Conservation (phyloP, 2,113 vertebrate genomes). For the Glaucidium brasilianum region DNA sequence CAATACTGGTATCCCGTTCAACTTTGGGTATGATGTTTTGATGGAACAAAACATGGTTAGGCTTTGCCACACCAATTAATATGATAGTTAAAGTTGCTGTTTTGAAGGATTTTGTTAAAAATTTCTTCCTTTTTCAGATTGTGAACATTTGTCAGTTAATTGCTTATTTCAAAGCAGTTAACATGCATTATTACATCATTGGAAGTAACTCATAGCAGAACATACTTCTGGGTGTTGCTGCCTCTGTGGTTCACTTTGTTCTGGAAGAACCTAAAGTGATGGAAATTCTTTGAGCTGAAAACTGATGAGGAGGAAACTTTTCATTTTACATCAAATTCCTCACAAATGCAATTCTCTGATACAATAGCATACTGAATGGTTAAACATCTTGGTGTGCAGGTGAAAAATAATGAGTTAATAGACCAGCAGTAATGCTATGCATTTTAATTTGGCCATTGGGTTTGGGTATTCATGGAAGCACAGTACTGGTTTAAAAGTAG, state of each 20-base stretch:
- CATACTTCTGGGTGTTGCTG: background rate
- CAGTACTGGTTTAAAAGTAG: background rate
- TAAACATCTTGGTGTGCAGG: background rate
- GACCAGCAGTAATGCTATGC: background rate
- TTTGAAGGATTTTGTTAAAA: background rate
- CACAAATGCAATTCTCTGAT: background rate
- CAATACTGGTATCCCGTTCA: background rate
- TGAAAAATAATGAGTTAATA: background rate
- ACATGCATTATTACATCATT: background rate
- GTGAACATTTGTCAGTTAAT: background rate
- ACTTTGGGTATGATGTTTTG: background rate
- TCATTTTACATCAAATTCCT: background rate
- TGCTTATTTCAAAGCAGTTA: background rate
- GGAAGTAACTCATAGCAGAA: background rate
- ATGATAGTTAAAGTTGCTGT: background rate
- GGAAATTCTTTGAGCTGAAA: background rate
- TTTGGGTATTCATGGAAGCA: background rate
- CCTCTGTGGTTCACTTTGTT: background rate
- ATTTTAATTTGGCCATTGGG: background rate
- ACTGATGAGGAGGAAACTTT: background rate
- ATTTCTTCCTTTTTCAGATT: background rate
- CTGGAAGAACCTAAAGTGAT: background rate
- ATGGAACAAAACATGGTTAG: background rate
- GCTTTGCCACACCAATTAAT: background rate
- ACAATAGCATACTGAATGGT: background rate